These are phyloP conservation scores for Takifugu flavidus DNA, from an alignment of 2,113 vertebrate species.

Conservation along the genomic window DNA sequence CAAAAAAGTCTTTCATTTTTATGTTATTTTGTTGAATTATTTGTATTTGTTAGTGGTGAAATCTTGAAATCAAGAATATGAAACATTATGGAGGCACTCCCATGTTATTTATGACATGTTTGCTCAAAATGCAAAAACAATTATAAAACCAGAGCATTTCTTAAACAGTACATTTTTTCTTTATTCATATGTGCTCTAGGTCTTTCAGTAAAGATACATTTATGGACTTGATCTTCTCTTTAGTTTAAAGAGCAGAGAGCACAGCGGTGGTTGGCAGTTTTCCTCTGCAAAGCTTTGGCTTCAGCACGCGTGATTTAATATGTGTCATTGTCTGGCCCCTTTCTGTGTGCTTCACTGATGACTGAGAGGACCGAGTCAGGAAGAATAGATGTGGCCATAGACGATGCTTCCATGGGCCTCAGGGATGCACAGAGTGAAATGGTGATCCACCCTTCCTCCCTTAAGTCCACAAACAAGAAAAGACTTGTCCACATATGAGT, in stretches of 20 bases:
- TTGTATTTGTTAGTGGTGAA: too few species aligned
- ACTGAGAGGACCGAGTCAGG: slow-evolving; percentile 14
- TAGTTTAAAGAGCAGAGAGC: slow-evolving; percentile 13
- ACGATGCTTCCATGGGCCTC: slow-evolving; percentile 45
- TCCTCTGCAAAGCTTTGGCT: slow-evolving; percentile 26
- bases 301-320: slow-evolving; percentile 31
- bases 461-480: neutral
- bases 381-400: slow-evolving; percentile 25
- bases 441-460: slow-evolving; percentile 32
- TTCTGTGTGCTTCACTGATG: slow-evolving; percentile 22
- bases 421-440: slow-evolving; percentile 54
- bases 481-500: slow-evolving; percentile 4
- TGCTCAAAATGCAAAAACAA: too few species aligned
- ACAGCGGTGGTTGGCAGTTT: slow-evolving; percentile 20
- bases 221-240: slow-evolving; percentile 14
- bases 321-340: slow-evolving; percentile 36
- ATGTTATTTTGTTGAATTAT: too few species aligned
- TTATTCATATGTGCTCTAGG: neutral
- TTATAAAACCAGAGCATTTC: neutral
- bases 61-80: too few species aligned
- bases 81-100: neutral
- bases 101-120: neutral
- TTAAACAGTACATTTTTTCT: slow-evolving; percentile 7
- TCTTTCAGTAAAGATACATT: slow-evolving; percentile 6
- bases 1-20: too few species aligned